Evolutionary conservation across 1,140 invertebrate species (phyloP).

Genomic region (Ctenoplectra terminalis): DNA sequence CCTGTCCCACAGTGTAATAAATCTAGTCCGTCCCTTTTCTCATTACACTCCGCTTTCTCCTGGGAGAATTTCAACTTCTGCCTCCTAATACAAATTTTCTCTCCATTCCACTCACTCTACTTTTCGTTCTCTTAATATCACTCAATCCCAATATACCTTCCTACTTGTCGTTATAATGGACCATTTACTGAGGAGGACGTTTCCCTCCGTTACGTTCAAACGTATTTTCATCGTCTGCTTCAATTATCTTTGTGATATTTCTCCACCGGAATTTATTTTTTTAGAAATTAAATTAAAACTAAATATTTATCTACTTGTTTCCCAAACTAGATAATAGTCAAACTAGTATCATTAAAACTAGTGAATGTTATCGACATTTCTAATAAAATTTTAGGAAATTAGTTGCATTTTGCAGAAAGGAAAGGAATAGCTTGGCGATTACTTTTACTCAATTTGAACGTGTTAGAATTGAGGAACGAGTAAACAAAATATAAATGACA

Average conservation of each 20-base stretch:
- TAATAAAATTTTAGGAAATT: no score
- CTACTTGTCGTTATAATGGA: conserved; percentile 55
- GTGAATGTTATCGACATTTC: no score
- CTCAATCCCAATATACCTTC: conserved; percentile 60
- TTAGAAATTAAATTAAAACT: no score
- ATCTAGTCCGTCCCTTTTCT: conserved; percentile 23
- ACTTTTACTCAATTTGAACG: no score
- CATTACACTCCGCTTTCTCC: conserved; percentile 2
- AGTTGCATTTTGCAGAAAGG: no score
- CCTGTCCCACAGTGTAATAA: conserved; percentile 40
- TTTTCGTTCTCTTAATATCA: conserved; percentile 52
- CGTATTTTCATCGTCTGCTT: conserved; percentile 38
- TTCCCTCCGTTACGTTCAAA: conserved; percentile 27
- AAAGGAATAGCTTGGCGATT: no score
- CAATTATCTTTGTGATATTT: conserved; percentile 15
- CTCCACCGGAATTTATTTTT: not conserved
- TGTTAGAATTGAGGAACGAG: no score
- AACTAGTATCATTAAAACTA: no score
- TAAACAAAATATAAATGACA: no score
- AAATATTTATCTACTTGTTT: no score
- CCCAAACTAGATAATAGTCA: no score
- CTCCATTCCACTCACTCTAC: conserved; percentile 28
- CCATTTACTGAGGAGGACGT: conserved; percentile 49
- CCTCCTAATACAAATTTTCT: conserved; percentile 52
- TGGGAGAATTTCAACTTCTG: conserved; percentile 6